Evolutionary conservation across 2,888 invertebrate species (phyloP).

Genomic region (Platerodrilus igneus): DNA sequence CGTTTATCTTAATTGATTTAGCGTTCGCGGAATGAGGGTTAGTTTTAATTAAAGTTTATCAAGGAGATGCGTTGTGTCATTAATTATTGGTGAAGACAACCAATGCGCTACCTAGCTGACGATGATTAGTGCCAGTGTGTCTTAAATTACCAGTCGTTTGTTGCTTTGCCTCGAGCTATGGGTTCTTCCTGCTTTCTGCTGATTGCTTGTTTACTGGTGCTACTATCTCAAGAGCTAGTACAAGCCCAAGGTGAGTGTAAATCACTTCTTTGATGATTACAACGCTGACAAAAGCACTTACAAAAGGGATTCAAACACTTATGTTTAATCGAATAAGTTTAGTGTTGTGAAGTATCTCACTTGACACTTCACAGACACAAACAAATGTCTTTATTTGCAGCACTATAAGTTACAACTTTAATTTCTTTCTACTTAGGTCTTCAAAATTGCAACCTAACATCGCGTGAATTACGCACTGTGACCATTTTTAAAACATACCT

Average conservation of each 20-base stretch:
- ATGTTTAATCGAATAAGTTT: no score
- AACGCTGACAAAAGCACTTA: no score
- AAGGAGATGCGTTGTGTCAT: slow-evolving; percentile 24
- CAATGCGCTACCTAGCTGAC: slow-evolving; percentile 19
- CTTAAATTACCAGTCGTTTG: slow-evolving; percentile 20
- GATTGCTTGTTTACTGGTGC: slow-evolving; percentile 18
- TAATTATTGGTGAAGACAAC: slow-evolving; percentile 25
- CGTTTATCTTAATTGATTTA: slow-evolving; percentile 29
- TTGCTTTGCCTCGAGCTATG: slow-evolving; percentile 19
- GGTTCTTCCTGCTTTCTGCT: slow-evolving; percentile 22
- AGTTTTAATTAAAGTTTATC: slow-evolving; percentile 26
- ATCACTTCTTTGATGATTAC: slow-evolving; percentile 19
- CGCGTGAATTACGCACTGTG: no score
- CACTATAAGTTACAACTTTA: no score
- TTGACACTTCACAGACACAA: no score
- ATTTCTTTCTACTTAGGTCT: no score
- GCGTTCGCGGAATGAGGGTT: slow-evolving; percentile 15
- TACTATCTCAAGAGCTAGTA: slow-evolving; percentile 16
- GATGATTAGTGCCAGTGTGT: slow-evolving; percentile 23
- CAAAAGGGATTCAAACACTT: no score
- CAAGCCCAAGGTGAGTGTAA: slow-evolving; percentile 23
- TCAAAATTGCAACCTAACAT: no score
- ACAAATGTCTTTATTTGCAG: no score
- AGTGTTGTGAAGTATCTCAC: no score
- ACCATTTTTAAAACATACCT: no score